Conservation (phyloP, 2,113 vertebrate genomes). For the Rhinoderma darwinii region DNA sequence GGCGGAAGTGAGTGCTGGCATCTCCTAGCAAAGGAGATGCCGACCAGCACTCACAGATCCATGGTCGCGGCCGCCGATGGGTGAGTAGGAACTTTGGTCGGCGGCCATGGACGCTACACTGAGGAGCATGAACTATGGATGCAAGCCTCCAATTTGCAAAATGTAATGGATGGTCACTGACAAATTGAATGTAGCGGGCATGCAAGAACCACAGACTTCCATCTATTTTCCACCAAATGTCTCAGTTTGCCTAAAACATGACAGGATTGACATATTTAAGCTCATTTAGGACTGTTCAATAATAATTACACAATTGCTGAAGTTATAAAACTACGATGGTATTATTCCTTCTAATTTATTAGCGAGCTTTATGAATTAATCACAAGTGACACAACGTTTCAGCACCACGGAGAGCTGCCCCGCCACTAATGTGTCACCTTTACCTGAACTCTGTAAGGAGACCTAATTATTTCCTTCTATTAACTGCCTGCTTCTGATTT, state of each 20-base stretch:
- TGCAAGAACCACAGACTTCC: not conserved
- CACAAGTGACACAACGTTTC: not conserved
- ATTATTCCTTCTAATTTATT: not conserved
- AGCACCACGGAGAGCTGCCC: slow-evolving; percentile 54
- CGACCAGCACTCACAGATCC: no score
- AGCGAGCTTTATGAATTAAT: slow-evolving; percentile 18
- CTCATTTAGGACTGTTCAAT: slow-evolving; percentile 9
- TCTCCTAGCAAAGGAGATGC: no score
- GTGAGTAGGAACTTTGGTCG: no score
- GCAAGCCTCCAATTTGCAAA: slow-evolving; percentile 3
- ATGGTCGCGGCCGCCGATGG: no score
- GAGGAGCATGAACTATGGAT: slow-evolving; percentile 28
- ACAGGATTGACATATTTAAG: not conserved
- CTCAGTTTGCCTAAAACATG: slow-evolving; percentile 1
- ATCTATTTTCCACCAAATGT: not conserved
- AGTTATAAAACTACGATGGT: not conserved
- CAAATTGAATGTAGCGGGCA: not conserved
- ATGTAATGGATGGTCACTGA: slow-evolving; percentile 4
- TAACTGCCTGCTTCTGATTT: slow-evolving; percentile 38
- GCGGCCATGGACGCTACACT: no score
- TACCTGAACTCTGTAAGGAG: slow-evolving; percentile 31
- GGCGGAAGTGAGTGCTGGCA: no score
- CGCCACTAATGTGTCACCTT: not conserved
- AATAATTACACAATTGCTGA: not conserved
- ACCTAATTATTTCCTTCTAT: slow-evolving; percentile 19